Evolutionary conservation across 2,888 invertebrate genomes (phyloP), one percentile per base, ranked within the genome.

Genomic region (Plagodis dolabraria): DNA sequence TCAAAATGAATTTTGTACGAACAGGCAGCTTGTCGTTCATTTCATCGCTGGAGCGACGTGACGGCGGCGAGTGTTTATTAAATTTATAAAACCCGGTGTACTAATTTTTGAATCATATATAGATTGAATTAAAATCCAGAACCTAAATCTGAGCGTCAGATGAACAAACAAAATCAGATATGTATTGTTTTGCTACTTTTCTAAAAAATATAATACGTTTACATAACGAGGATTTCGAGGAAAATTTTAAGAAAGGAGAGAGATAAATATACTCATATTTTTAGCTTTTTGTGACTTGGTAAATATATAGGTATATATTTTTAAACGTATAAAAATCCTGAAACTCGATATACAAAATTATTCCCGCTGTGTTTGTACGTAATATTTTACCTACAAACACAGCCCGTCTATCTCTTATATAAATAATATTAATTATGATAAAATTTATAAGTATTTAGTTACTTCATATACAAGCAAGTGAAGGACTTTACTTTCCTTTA

Each of bases 1-100:
- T 74, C 67, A 66, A 75, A 72, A 76, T 67, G 63, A 68, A 71
- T 74, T 72, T 72, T 63, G 60, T 66, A 59, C 71, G 64, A 63
- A 63, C 54, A 65, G 55, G 58, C 59, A 65, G 67, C 57, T 62
- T 60, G 59, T 64, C 62, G 33, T 57, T 61, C 51, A 60, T 22
- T 9, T 51, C 50, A 22, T 22, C 22, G 52, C 38, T 10, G 12
- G 51, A 34, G 22, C 22, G 65, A 63, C 57, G 53, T 57, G 62
- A 52, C 40, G 40, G 5, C 10, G 65, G 60, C 62, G 68, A 7
- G 10, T 10, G 10, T 40, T 69, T 75, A 76, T 76, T 71, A 70
- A 71, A 73, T 72, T 70, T 69, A 70, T 69, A 71, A 72, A 65
- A 49, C 68, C 70, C 71, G 53, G 53, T 59, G 64, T 65, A 69